Conservation (phyloP, 2,888 invertebrate genomes). For the Perdita meconis region DNA sequence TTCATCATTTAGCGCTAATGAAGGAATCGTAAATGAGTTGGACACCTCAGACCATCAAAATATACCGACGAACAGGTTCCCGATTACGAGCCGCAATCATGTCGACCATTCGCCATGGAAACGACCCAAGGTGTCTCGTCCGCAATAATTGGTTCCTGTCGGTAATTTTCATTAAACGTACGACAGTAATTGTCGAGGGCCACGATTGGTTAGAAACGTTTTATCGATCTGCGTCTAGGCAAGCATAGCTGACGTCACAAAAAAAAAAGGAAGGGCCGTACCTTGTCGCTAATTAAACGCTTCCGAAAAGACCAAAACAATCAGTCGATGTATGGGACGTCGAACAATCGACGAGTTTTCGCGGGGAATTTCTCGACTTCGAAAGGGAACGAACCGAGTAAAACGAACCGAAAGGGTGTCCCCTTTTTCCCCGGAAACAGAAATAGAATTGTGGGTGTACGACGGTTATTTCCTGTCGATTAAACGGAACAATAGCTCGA, state of each 20-base stretch:
- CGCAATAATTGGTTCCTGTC: constrained; percentile 17
- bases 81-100: not conserved
- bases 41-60: not conserved
- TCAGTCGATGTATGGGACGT: not conserved
- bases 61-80: not conserved
- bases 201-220: constrained; percentile 18
- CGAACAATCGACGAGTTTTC: not conserved
- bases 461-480: constrained; percentile 39
- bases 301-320: not conserved
- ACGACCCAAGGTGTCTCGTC: constrained; percentile 6
- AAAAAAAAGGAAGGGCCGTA: not conserved
- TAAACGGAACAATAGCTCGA: constrained; percentile 42
- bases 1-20: not conserved
- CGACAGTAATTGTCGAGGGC: constrained; percentile 31
- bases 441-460: constrained; percentile 18
- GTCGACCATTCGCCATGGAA: constrained; percentile 11
- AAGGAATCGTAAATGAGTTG: not conserved
- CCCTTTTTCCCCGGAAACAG: not conserved
- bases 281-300: constrained; percentile 31
- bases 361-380: not conserved
- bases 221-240: constrained; percentile 7
- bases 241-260: not conserved
- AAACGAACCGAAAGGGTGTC: constrained; percentile 3
- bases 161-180: constrained; percentile 42
- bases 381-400: not conserved